Conservation (phyloP, 92 coral and sea anemone species). For the Zoanthus sansibaricus region DNA sequence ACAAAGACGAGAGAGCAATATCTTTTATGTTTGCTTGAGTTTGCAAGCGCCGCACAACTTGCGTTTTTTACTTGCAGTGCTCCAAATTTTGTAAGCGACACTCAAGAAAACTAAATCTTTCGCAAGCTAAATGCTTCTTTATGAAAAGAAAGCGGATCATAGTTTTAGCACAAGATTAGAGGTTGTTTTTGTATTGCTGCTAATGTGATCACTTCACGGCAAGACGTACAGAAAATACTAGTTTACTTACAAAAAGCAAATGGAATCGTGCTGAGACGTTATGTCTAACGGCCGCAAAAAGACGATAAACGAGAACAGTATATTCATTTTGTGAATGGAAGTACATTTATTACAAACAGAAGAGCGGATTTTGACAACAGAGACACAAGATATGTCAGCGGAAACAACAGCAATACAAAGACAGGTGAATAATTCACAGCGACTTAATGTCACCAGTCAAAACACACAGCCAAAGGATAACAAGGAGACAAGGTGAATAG, state of each 20-base stretch:
- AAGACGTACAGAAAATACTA: neutral
- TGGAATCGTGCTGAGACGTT: neutral
- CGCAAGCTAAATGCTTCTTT: slow-evolving; percentile 30
- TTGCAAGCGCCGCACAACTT: slow-evolving; percentile 21
- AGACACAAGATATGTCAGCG: neutral
- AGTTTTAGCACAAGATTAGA: slow-evolving; percentile 20
- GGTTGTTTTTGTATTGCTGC: slow-evolving; percentile 25
- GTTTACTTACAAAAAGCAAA: neutral
- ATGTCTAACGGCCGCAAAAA: neutral
- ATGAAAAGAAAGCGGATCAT: slow-evolving; percentile 30
- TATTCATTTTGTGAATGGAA: neutral
- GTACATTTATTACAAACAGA: neutral
- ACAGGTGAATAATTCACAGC: slow-evolving; percentile 22
- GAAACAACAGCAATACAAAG: neutral
- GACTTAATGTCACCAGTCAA: slow-evolving; percentile 18
- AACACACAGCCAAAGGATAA: slow-evolving; percentile 20
- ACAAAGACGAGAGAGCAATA: neutral
- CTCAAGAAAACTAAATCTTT: slow-evolving; percentile 29
- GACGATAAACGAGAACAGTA: slow-evolving; percentile 5
- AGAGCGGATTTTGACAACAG: slow-evolving; percentile 27
- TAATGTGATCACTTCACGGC: slow-evolving; percentile 33
- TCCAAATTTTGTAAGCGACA: neutral
- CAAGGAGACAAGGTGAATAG: slow-evolving; percentile 42
- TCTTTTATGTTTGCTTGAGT: slow-evolving; percentile 16
- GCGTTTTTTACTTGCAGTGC: neutral